These are phyloP conservation scores for Arge pagana DNA, from an alignment of 2,888 invertebrate genomes.

Conservation along the genomic window DNA sequence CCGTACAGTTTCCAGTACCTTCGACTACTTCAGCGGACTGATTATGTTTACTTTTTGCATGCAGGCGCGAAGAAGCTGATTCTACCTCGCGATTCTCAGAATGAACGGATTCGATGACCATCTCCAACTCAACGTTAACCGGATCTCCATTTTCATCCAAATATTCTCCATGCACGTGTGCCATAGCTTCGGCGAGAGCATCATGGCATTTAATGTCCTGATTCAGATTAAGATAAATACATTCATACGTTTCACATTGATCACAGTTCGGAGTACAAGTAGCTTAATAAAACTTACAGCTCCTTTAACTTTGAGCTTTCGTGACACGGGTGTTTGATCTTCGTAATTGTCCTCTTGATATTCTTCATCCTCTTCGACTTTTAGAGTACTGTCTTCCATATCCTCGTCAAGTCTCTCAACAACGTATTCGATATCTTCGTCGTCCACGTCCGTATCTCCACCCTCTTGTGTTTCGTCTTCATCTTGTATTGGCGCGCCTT, in stretches of 20 bases:
- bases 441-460: constrained; percentile 38
- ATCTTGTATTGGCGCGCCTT: too few species aligned
- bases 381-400: constrained; percentile 13
- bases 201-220: constrained; percentile 39
- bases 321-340: constrained; percentile 22
- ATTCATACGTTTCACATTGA: background rate
- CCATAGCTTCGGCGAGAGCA: constrained; percentile 49
- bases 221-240: background rate
- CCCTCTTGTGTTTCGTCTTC: constrained; percentile 27
- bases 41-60: constrained; percentile 28
- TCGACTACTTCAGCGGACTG: constrained; percentile 26
- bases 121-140: constrained; percentile 45
- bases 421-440: constrained; percentile 47
- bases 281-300: constrained; percentile 20
- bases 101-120: constrained; percentile 43
- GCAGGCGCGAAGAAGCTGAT: constrained; percentile 28
- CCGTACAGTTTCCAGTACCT: constrained; percentile 15
- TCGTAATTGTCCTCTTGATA: constrained; percentile 22
- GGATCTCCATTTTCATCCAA: constrained; percentile 39
- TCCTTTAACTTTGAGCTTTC: constrained; percentile 36
- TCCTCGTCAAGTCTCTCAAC: constrained; percentile 46
- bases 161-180: constrained; percentile 49
- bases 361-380: constrained; percentile 9
- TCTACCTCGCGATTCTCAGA: constrained; percentile 25
- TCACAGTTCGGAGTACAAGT: background rate